These are phyloP conservation scores for Alligator sinensis DNA, from an alignment of 2,113 vertebrate genomes.

Conservation along the genomic window DNA sequence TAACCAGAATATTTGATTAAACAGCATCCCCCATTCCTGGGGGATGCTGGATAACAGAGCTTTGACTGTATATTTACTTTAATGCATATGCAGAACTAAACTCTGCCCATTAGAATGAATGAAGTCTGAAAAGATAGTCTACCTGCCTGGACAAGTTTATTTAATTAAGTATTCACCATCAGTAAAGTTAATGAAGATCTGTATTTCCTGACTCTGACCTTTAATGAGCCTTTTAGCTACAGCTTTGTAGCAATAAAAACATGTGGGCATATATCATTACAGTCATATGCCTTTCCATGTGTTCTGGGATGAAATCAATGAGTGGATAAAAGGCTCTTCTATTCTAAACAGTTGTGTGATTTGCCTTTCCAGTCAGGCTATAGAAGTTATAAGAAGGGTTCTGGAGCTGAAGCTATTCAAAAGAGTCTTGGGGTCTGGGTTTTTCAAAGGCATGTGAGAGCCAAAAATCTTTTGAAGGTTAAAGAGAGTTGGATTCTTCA, in stretches of 20 bases:
- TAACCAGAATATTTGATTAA: too few species aligned
- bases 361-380: background rate
- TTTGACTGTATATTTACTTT: too few species aligned
- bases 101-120: background rate
- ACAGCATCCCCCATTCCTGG: too few species aligned
- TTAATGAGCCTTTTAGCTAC: conserved; percentile 4
- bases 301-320: background rate
- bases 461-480: background rate
- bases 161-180: background rate
- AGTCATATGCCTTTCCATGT: conserved; percentile 51
- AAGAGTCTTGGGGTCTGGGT: background rate
- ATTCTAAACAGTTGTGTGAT: conserved; percentile 5
- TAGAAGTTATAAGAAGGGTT: background rate
- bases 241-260: conserved; percentile 20
- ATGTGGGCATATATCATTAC: background rate
- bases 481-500: background rate
- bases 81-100: background rate
- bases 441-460: background rate
- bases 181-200: background rate
- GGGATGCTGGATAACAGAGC: too few species aligned
- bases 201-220: conserved; percentile 36
- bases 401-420: background rate
- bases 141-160: background rate
- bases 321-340: conserved; percentile 17
- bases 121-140: background rate